phyloP scores from a whole-genome alignment of 37 sponge, comb jelly and placozoan species.

The Eunapius fragilis region DNA sequence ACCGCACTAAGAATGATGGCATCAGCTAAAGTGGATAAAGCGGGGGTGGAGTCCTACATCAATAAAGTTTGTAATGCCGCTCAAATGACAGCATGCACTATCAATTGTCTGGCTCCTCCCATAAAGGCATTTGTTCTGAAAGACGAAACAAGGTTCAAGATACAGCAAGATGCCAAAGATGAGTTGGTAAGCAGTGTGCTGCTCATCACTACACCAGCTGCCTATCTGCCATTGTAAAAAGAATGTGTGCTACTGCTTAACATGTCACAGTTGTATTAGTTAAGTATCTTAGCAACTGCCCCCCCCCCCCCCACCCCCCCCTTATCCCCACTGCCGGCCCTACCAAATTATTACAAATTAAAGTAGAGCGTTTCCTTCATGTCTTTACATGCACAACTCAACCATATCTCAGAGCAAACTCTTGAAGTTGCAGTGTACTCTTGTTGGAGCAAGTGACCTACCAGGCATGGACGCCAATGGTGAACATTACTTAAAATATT shows the following conservation, averaged over 20 bases:
- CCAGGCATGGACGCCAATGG: conserved; percentile 50
- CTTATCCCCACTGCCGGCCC: no score
- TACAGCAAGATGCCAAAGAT: background rate
- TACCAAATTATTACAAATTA: background rate
- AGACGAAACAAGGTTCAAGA: background rate
- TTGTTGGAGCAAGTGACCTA: conserved; percentile 27
- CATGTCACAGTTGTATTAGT: no score
- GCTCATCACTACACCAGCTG: no score
- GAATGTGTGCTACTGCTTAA: no score
- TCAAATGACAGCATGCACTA: background rate
- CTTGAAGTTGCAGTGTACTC: background rate
- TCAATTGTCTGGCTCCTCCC: background rate
- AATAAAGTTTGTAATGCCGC: background rate
- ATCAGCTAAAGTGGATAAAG: background rate
- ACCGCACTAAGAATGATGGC: background rate
- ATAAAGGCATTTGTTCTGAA: background rate
- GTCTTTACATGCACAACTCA: background rate
- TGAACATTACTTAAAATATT: background rate
- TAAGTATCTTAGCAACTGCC: no score
- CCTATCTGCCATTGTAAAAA: no score
- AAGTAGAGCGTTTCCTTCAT: no score
- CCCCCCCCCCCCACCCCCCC: no score
- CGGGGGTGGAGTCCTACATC: background rate
- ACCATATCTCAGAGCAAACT: background rate
- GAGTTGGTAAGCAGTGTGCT: background rate